Base-by-base conservation (phyloP, 2,888 invertebrate genomes). In the Plagodis dolabraria region DNA sequence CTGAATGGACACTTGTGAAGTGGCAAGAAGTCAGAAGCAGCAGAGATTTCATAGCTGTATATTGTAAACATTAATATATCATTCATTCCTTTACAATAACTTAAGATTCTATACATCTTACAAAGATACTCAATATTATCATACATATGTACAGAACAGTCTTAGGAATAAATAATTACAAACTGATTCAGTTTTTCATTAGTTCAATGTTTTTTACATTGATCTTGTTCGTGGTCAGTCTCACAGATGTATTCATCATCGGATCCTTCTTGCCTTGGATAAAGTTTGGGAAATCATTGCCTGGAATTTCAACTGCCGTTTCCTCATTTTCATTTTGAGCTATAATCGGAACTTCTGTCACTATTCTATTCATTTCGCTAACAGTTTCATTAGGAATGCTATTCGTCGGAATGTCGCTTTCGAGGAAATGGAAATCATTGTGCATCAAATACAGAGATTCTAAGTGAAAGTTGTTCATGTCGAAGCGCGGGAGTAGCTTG, bases 1-100 rank as follows among this genome's bases (percentile, higher is more conserved):
- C 86, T 0, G 83, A 86, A 0, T 97, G 96, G 96, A 76, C 68
- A 35, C 79, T 96, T 8, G 76, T 83, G n/a, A 82, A 84, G 22
- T 90, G 83, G 51, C 93, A 94, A 71, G 93, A 95, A 86, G 94
- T 96, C 47, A 92, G 93, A 67, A 82, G 89, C 62, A 95, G 94
- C 45, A 88, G 90, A 67, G 96, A 96, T 83, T 94, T 94, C 75
- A 95, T 96, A 68, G 94, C 94, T 22, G 88, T 95, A 33, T 68
- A 70, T 53, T 67, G 51, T 56, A 70, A 68, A 67, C 63, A 35
- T 45, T 43, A 57, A 53, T 59, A 56, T 45, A 46, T 52, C 53
- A 56, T 46, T 60, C 42, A 64, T 55, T 57, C 53, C 45, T 35
- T 7, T 64, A 53, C 56, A 63, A 59, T 65, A 66, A 67, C 65